These are phyloP conservation scores for Aleadryas rufinucha DNA, from an alignment of 2,113 vertebrate genomes.

Conservation along the genomic window DNA sequence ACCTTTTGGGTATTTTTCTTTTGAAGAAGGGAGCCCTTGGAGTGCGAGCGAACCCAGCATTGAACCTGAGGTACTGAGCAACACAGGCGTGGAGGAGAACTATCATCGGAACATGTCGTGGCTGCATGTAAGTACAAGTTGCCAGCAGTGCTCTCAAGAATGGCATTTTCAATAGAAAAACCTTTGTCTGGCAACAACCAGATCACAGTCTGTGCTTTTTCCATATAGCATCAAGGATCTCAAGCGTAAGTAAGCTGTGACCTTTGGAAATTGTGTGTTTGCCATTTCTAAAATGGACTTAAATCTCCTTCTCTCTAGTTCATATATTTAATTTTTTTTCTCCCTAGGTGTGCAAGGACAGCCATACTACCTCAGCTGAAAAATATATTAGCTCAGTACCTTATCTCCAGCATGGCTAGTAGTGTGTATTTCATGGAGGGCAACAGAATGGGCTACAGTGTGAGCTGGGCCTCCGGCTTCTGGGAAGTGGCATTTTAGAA, in stretches of 20 bases:
- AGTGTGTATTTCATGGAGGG: neutral
- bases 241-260: neutral
- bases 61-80: slow-evolving; percentile 90
- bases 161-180: neutral
- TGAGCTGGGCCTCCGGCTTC: neutral
- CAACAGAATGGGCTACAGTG: neutral
- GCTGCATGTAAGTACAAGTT: slow-evolving; percentile 86
- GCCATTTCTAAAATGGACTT: neutral
- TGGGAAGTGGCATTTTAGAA: neutral
- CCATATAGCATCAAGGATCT: neutral
- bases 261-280: neutral
- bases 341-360: neutral
- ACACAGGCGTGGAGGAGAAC: slow-evolving; percentile 88
- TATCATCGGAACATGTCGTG: slow-evolving; percentile 98
- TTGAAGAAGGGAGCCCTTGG: slow-evolving; percentile 94
- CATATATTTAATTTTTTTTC: neutral
- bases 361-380: neutral
- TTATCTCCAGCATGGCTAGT: neutral
- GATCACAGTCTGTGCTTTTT: neutral
- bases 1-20: slow-evolving; percentile 74
- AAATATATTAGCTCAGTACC: neutral
- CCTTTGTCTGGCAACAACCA: neutral
- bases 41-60: slow-evolving; percentile 98
- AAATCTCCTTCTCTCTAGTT: neutral
- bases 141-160: neutral